phyloP scores from a whole-genome alignment of 2,797 vertebrate species.

The Xerus rutilus region DNA sequence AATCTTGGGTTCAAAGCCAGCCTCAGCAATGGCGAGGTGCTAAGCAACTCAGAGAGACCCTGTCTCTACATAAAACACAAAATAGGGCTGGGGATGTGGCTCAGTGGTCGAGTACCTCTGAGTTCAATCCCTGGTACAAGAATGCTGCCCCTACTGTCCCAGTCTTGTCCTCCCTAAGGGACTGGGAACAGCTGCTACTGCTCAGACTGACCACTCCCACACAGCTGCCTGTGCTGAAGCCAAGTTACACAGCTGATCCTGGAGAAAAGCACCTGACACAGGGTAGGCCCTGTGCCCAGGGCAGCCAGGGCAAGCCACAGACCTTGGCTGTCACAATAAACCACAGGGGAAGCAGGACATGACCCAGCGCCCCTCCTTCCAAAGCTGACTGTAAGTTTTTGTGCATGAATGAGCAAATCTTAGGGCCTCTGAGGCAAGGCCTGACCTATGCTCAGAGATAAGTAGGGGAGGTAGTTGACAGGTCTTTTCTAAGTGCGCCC shows the following conservation, averaged over 20 bases:
- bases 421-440: not conserved
- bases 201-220: conserved; percentile 74
- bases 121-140: not conserved
- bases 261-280: conserved; percentile 62
- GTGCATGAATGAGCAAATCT: conserved; percentile 18
- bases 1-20: no score
- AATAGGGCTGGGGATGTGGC: no score
- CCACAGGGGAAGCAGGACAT: not conserved
- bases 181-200: conserved; percentile 72
- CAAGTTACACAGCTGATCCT: conserved; percentile 72
- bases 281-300: not conserved
- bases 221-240: conserved; percentile 72
- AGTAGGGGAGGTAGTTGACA: not conserved
- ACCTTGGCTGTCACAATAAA: not conserved
- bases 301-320: conserved; percentile 19
- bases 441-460: not conserved
- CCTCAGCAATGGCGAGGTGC: no score
- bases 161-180: conserved; percentile 47
- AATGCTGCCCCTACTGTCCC: conserved; percentile 45
- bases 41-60: no score
- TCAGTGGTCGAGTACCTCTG: no score
- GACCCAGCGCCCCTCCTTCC: not conserved
- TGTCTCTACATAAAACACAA: no score
- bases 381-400: conserved; percentile 55
- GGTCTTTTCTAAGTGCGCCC: not conserved